A percentile compares a stretch with the other conserved stretches of the same genome.
phyloP scores from a whole-genome alignment of 2,113 vertebrate species.

The Sisor rabdophorus region DNA sequence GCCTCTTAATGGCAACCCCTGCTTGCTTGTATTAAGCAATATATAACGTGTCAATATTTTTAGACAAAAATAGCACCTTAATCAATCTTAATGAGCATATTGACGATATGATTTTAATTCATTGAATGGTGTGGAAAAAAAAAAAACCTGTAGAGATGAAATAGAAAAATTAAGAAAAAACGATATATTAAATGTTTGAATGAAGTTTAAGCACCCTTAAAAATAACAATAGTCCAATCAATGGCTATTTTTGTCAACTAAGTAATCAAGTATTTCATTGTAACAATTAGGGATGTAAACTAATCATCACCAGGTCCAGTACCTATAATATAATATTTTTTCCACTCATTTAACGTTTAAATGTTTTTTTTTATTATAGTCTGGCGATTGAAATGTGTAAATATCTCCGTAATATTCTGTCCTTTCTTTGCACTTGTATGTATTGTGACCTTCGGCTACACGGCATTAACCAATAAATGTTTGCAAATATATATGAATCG shows the following conservation, averaged over 20 bases:
- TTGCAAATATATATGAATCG: constrained; percentile 26
- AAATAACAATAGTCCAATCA: not conserved
- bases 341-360: not conserved
- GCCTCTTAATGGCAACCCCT: no score
- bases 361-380: constrained; percentile 13
- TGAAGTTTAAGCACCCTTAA: not conserved
- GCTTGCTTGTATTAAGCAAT: constrained; percentile 24
- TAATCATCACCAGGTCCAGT: not conserved
- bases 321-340: not conserved
- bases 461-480: constrained; percentile 49
- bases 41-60: not conserved
- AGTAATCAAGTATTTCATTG: not conserved
- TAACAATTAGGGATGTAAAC: not conserved
- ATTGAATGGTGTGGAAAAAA: not conserved
- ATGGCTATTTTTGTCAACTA: not conserved
- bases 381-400: constrained; percentile 24
- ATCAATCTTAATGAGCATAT: not conserved
- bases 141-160: not conserved
- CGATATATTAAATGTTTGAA: constrained; percentile 10
- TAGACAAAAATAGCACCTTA: constrained; percentile 21
- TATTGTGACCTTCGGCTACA: constrained; percentile 40
- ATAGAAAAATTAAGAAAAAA: not conserved
- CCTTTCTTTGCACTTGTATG: constrained; percentile 30
- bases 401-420: constrained; percentile 34
- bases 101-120: not conserved